phyloP scores from a whole-genome alignment of 2,797 vertebrate species.

The Buceros bicornis region DNA sequence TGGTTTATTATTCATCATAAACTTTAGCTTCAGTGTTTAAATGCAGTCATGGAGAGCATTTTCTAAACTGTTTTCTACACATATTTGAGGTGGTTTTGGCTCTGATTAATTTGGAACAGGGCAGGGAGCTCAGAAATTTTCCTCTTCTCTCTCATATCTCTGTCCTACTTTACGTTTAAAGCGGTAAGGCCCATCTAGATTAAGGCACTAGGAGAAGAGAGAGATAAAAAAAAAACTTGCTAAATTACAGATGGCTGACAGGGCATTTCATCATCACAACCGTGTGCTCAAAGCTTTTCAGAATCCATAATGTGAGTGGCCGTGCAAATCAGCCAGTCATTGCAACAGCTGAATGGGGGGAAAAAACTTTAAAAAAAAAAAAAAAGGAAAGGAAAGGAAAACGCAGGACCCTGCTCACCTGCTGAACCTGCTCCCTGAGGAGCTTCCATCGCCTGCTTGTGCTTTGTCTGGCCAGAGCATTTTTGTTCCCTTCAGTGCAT shows the following conservation, averaged over 20 bases:
- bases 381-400: fast-evolving
- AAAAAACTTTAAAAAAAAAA: neutral
- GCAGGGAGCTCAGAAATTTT: slow-evolving; percentile 21
- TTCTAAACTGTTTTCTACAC: neutral
- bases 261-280: neutral
- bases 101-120: slow-evolving; percentile 64
- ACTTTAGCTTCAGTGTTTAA: neutral
- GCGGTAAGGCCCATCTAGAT: slow-evolving; percentile 15
- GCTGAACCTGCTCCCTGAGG: neutral
- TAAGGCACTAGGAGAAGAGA: neutral
- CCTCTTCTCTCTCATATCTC: neutral
- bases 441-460: neutral
- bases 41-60: neutral
- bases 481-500: neutral
- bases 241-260: slow-evolving; percentile 2
- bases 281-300: neutral
- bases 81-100: neutral
- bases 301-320: neutral
- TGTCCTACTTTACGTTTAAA: slow-evolving; percentile 73
- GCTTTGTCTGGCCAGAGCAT: neutral
- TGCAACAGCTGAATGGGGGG: neutral
- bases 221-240: neutral
- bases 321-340: neutral
- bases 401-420: neutral
- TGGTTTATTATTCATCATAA: neutral